Conservation (phyloP, 2,888 invertebrate genomes). For the Ferdinandea cuprea region DNA sequence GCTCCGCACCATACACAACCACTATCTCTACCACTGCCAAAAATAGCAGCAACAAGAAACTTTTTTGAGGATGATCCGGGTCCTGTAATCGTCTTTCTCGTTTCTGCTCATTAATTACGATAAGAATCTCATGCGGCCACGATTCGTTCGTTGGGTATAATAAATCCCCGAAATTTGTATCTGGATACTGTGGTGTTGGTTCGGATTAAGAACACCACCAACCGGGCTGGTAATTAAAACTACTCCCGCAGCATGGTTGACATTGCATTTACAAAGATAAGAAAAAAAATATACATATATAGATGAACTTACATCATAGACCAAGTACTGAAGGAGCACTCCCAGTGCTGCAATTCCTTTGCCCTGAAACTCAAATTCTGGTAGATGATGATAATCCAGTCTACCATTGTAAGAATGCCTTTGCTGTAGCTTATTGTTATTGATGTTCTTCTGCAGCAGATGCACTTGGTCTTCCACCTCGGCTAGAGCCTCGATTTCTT, state of each 20-base stretch:
- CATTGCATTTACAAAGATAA: neutral
- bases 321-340: constrained; percentile 92
- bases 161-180: constrained; percentile 68
- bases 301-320: constrained; percentile 86
- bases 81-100: constrained; percentile 33
- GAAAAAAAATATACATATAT: neutral
- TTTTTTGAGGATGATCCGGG: constrained; percentile 25
- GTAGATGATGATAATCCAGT: constrained; percentile 77
- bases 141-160: constrained; percentile 49
- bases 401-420: constrained; percentile 79
- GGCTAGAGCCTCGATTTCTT: constrained; percentile 50
- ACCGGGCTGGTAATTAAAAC: constrained; percentile 59
- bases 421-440: constrained; percentile 74
- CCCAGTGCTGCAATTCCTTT: constrained; percentile 92
- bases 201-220: constrained; percentile 43
- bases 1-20: neutral
- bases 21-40: neutral
- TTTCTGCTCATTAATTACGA: constrained; percentile 69
- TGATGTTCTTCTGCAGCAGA: constrained; percentile 62
- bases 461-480: constrained; percentile 50
- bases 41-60: neutral
- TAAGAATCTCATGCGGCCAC: constrained; percentile 55
- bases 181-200: constrained; percentile 13
- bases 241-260: constrained; percentile 14
- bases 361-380: constrained; percentile 80